Evolutionary conservation across 2,113 vertebrate species (phyloP).

Genomic region (Callopanchax toddi): DNA sequence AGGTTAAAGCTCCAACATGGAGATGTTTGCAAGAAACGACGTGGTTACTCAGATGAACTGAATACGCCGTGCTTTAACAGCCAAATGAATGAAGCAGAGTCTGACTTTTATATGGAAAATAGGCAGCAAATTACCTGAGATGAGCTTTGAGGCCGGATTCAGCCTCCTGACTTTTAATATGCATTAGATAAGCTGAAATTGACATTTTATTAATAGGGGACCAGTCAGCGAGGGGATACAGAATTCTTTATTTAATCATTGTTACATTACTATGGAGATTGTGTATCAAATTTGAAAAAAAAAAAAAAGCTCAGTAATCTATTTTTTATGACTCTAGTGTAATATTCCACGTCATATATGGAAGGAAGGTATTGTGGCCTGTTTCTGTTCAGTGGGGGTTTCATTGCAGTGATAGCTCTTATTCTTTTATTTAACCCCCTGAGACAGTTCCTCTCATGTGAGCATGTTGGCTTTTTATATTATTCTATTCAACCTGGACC

Average conservation of each 20-base stretch:
- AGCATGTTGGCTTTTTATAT: too few species aligned
- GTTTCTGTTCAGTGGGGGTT: constrained; percentile 4
- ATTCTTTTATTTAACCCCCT: too few species aligned
- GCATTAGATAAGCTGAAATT: constrained; percentile 71
- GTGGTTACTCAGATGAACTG: constrained; percentile 3
- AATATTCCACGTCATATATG: constrained; percentile 50
- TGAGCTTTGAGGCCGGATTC: constrained; percentile 63
- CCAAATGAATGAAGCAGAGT: constrained; percentile 53
- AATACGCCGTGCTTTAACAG: constrained; percentile 41
- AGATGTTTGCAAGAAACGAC: constrained; percentile 19
- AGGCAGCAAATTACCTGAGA: constrained; percentile 68
- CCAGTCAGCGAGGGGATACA: constrained; percentile 55
- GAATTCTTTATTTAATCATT: constrained; percentile 70
- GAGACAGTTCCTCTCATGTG: too few species aligned
- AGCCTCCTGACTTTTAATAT: constrained; percentile 61
- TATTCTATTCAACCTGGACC: too few species aligned
- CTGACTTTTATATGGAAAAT: constrained; percentile 70
- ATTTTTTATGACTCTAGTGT: constrained; percentile 39
- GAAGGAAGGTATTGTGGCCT: constrained; percentile 10
- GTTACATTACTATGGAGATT: constrained; percentile 61
- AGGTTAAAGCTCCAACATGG: constrained; percentile 28
- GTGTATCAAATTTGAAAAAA: constrained; percentile 50
- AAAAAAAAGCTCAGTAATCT: constrained; percentile 54
- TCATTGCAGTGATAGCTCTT: constrained; percentile 5
- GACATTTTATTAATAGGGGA: constrained; percentile 77